A percentile compares a stretch with the other conserved stretches of the same genome.
Evolutionary conservation across 2,888 invertebrate genomes (phyloP).

Genomic region (Thelaira solivaga): DNA sequence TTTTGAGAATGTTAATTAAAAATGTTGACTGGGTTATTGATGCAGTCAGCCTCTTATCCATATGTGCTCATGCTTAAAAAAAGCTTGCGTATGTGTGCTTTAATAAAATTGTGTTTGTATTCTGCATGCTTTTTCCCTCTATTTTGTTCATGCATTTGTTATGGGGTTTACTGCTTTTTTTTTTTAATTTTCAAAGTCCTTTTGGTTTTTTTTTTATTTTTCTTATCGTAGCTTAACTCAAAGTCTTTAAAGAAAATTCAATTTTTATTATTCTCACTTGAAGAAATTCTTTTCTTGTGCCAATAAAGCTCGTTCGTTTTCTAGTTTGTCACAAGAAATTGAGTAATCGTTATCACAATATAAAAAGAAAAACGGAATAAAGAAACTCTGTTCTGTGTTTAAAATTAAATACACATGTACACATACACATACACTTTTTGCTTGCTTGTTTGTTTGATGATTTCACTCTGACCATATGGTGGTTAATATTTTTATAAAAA

Average conservation of each 20-base stretch:
- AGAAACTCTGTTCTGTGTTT: constrained; percentile 16
- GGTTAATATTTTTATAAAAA: constrained; percentile 40
- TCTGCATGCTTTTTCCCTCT: neutral
- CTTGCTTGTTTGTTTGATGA: neutral
- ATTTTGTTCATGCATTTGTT: constrained; percentile 8
- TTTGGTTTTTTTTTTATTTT: constrained; percentile 13
- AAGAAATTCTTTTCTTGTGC: constrained; percentile 16
- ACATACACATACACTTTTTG: too few relatives aligned
- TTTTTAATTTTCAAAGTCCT: neutral
- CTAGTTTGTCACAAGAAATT: constrained; percentile 35
- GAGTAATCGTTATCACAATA: constrained; percentile 22
- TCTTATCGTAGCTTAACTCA: constrained; percentile 22
- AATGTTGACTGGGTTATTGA: neutral
- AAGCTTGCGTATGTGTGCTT: neutral
- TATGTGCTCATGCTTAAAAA: neutral
- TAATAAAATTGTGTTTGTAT: neutral
- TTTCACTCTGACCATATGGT: constrained; percentile 53
- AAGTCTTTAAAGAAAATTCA: constrained; percentile 47
- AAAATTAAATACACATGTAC: too few relatives aligned
- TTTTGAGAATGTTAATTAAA: too few relatives aligned
- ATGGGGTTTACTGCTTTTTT: neutral
- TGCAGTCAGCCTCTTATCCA: neutral
- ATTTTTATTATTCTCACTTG: constrained; percentile 55
- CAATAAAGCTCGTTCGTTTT: constrained; percentile 8
- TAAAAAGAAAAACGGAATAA: constrained; percentile 1